Evolutionary conservation across 2,113 vertebrate genomes (phyloP).

Genomic region (Alethe diademata): DNA sequence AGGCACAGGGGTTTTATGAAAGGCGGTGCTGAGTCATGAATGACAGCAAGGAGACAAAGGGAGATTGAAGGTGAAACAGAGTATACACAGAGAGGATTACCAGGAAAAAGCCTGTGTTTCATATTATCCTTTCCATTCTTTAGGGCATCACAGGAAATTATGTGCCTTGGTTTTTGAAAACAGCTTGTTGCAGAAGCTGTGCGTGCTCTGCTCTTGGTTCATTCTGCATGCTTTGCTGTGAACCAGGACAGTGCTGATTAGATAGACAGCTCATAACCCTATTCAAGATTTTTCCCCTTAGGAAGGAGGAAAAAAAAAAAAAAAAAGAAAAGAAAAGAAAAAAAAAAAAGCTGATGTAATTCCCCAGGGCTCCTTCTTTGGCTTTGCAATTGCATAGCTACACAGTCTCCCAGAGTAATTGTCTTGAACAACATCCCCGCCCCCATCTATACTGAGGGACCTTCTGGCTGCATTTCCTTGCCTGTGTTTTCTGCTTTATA

Average conservation of each 20-base stretch:
- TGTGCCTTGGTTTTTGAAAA: not conserved
- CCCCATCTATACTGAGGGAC: not conserved
- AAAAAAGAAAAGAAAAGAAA: too few relatives aligned
- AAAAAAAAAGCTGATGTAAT: conserved; percentile 47
- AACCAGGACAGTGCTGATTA: not conserved
- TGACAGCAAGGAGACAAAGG: not conserved
- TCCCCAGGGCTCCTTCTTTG: not conserved
- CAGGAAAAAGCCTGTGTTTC: not conserved
- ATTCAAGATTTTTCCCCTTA: not conserved
- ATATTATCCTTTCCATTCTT: not conserved
- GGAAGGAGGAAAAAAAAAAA: not conserved
- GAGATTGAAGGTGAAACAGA: conserved; percentile 3
- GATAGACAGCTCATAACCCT: not conserved
- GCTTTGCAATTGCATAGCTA: conserved; percentile 24
- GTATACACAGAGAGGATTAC: not conserved
- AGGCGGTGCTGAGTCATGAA: conserved; percentile 51
- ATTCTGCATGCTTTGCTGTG: not conserved
- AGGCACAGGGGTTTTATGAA: not conserved
- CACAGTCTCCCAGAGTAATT: conserved; percentile 21
- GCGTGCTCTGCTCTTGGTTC: not conserved
- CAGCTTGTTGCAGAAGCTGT: not conserved
- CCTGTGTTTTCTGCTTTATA: conserved; percentile 1
- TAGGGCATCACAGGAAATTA: not conserved
- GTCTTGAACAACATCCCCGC: not conserved
- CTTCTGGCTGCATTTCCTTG: conserved; percentile 18